These are phyloP conservation scores for Cerceris rybyensis DNA, from an alignment of 2,888 invertebrate species.

Conservation along the genomic window DNA sequence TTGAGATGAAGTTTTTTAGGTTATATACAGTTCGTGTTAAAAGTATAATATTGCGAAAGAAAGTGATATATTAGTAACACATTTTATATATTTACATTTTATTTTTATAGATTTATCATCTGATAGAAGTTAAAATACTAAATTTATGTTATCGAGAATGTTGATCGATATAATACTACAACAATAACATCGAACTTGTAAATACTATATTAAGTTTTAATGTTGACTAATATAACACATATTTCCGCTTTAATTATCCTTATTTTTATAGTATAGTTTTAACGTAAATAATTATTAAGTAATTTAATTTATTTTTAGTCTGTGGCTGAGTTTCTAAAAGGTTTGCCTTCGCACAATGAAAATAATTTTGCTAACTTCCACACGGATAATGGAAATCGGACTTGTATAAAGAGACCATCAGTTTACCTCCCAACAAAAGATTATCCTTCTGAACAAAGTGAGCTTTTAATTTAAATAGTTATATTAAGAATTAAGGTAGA, in stretches of 20 bases:
- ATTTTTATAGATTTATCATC: not conserved
- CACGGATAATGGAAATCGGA: slow-evolving; percentile 91
- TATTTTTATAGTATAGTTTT: not conserved
- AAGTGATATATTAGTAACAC: not conserved
- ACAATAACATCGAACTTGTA: too few species aligned
- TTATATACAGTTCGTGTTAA: slow-evolving; percentile 36
- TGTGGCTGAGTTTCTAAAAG: slow-evolving; percentile 94
- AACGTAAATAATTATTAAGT: not conserved
- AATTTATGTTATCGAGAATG: too few species aligned
- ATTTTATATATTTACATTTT: not conserved
- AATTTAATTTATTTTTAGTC: slow-evolving; percentile 84
- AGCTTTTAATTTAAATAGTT: slow-evolving; percentile 74
- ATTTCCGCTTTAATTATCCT: not conserved
- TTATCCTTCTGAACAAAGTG: slow-evolving; percentile 96
- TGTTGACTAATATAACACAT: not conserved
- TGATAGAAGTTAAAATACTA: too few species aligned
- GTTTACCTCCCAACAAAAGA: slow-evolving; percentile 97
- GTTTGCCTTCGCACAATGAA: slow-evolving; percentile 94
- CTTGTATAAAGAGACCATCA: slow-evolving; percentile 92
- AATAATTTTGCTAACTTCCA: slow-evolving; percentile 96
- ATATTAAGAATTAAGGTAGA: not conserved
- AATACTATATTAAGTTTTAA: not conserved
- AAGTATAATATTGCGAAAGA: slow-evolving; percentile 15
- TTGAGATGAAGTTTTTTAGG: slow-evolving; percentile 17
- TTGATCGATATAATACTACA: too few species aligned